A percentile compares a stretch with the other conserved stretches of the same genome.
Evolutionary conservation across 2,113 vertebrate species (phyloP).

Genomic region (Benitochromis conjunctus): DNA sequence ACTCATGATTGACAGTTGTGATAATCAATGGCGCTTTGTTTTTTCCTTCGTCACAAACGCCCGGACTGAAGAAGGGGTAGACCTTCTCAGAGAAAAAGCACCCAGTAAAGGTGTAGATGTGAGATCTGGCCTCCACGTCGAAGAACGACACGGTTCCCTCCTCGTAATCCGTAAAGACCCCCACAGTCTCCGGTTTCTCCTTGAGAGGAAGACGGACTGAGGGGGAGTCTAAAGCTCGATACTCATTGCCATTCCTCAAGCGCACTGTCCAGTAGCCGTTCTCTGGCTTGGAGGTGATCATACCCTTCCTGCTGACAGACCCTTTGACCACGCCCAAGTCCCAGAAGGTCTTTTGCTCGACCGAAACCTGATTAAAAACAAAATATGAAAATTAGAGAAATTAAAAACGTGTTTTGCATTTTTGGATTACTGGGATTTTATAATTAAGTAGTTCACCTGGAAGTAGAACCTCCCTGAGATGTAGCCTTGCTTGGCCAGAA

Average conservation of each 20-base stretch:
- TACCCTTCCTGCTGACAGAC: conserved; percentile 71
- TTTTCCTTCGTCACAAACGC: conserved; percentile 45
- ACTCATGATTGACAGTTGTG: background rate
- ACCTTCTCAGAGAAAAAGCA: conserved; percentile 51
- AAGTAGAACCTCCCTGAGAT: conserved; percentile 71
- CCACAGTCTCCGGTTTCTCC: conserved; percentile 34
- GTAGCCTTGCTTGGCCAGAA: conserved; percentile 66
- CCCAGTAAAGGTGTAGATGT: conserved; percentile 62
- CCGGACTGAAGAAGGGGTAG: conserved; percentile 60
- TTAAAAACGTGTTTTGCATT: background rate
- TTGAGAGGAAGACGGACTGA: conserved; percentile 26
- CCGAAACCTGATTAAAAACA: conserved; percentile 31
- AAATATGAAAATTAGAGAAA: background rate
- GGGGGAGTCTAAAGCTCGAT: conserved; percentile 63
- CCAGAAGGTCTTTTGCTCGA: conserved; percentile 73
- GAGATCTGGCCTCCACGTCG: conserved; percentile 22
- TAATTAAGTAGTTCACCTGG: conserved; percentile 22
- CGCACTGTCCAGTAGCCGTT: conserved; percentile 77
- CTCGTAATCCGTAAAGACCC: conserved; percentile 61
- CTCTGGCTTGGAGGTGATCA: conserved; percentile 62
- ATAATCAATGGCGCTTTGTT: conserved; percentile 35
- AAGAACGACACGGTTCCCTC: conserved; percentile 60
- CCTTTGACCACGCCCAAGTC: conserved; percentile 74
- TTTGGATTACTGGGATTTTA: background rate
- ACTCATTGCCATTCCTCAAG: conserved; percentile 60